A percentile compares a stretch with the other conserved stretches of the same genome.
Conservation (phyloP, 2,113 vertebrate genomes). For the Andinoacara biseriatus region DNA sequence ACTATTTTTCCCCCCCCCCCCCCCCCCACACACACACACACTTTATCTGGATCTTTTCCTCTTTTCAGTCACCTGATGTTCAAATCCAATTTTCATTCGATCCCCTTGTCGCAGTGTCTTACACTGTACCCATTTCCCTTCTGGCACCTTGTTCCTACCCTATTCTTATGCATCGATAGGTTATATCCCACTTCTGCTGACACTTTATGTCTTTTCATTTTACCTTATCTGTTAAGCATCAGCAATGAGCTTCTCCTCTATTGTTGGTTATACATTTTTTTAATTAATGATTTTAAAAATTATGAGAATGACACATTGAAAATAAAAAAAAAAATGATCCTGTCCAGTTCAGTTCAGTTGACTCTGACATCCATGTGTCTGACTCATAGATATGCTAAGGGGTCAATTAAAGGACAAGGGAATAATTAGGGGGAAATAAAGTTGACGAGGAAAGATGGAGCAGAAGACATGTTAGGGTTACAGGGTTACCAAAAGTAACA, state of each 20-base stretch:
- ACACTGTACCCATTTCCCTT: neutral
- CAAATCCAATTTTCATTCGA: neutral
- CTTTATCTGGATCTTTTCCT: neutral
- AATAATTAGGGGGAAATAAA: neutral
- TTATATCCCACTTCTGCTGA: neutral
- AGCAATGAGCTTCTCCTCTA: neutral
- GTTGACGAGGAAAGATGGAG: conserved; percentile 8
- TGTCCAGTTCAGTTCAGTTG: neutral
- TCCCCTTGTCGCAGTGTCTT: neutral
- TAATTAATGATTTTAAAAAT: neutral
- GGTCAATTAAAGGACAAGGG: conserved; percentile 8
- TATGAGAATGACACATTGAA: neutral
- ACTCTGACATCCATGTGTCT: neutral
- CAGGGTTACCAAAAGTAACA: conserved; percentile 49
- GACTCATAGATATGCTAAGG: neutral
- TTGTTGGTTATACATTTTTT: neutral
- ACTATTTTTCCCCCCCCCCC: too few relatives aligned
- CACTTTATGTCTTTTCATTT: neutral
- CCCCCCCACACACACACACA: too few relatives aligned
- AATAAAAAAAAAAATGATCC: neutral
- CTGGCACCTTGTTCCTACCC: neutral
- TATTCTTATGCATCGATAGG: neutral
- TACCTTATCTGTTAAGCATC: neutral
- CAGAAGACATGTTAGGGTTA: conserved; percentile 20
- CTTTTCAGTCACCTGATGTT: neutral